These are phyloP conservation scores for Caenorhabditis angaria DNA, from an alignment of 2,888 invertebrate genomes.

Conservation along the genomic window DNA sequence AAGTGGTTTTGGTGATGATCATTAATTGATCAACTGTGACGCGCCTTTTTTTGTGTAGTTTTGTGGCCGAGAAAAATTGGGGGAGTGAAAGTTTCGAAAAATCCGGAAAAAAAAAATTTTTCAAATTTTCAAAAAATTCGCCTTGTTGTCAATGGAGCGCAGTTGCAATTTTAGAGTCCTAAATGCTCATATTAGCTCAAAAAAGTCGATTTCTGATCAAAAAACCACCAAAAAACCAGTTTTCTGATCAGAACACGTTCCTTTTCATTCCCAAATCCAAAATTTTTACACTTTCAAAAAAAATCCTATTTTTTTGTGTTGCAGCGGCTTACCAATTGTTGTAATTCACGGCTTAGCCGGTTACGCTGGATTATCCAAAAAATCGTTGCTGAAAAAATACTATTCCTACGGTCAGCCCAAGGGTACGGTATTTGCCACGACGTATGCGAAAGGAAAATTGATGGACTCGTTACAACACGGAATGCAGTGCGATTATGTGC, in stretches of 20 bases:
- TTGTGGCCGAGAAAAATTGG: background rate
- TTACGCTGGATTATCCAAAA: slow-evolving; percentile 39
- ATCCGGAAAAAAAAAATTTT: background rate
- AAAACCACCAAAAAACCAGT: too few species aligned
- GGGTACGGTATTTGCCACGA: slow-evolving; percentile 43
- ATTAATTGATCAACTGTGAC: background rate
- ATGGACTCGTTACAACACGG: slow-evolving; percentile 44
- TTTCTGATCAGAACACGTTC: background rate
- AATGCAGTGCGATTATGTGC: slow-evolving; percentile 47
- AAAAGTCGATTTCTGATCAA: too few species aligned
- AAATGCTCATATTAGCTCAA: too few species aligned
- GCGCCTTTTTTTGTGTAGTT: background rate
- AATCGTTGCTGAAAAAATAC: slow-evolving; percentile 36
- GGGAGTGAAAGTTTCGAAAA: background rate
- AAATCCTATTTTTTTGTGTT: background rate
- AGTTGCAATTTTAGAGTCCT: background rate
- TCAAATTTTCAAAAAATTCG: slow-evolving; percentile 1
- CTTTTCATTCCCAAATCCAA: background rate
- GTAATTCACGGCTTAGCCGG: slow-evolving; percentile 43
- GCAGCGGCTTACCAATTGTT: slow-evolving; percentile 39
- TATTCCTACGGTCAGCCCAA: slow-evolving; percentile 45
- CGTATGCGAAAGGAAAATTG: slow-evolving; percentile 38
- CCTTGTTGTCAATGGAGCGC: too few species aligned
- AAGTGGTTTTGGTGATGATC: background rate
- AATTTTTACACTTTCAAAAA: background rate